Base-by-base conservation (phyloP, 2,888 invertebrate species). In the Holacanthella duospinosa region DNA sequence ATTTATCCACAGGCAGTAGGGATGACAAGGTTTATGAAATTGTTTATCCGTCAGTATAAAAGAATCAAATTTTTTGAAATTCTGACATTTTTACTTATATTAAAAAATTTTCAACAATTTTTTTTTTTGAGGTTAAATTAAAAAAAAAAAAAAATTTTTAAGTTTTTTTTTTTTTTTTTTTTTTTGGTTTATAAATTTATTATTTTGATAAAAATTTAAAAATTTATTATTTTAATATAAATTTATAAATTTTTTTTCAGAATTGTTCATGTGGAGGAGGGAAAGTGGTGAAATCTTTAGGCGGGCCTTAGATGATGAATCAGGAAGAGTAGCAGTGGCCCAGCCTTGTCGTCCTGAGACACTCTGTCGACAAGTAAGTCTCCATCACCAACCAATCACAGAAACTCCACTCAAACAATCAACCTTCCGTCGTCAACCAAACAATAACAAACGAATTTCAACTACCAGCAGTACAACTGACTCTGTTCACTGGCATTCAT, bases 231-330 rank as follows among this genome's bases (percentile, higher is more conserved):
- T n/a, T n/a, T n/a, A n/a, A n/a, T n/a, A n/a, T n/a, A n/a, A n/a
- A n/a, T n/a, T n/a, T n/a, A n/a, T n/a, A 16, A 56, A 6, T 55
- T 55, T 27, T 24, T 28, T 26, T 59, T 1, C 43, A 71, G 71
- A 64, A 66, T 63, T 64, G 72, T 72, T 68, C 68, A 72, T 72
- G 72, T 72, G 72, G 72, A 72, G 72, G 67, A 66, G 72, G 68
- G 69, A 65, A 69, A 70, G 72, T 61, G 69, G 70, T 63, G 72
- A 69, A 62, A 65, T 70, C 66, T 68, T 65, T 70, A 70, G 72
- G 66, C 68, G 68, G 67, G 65, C 64, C 54, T 27, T 62, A 61
- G 65, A 61, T 58, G 65, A 60, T 29, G 48, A 58, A 48, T 66
- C 61, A 55, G 63, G 36, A 36, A 36, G 63, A 60, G 59, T 63